These are phyloP conservation scores for Saccostrea glomerata DNA, from an alignment of 1,140 invertebrate species.

Conservation along the genomic window DNA sequence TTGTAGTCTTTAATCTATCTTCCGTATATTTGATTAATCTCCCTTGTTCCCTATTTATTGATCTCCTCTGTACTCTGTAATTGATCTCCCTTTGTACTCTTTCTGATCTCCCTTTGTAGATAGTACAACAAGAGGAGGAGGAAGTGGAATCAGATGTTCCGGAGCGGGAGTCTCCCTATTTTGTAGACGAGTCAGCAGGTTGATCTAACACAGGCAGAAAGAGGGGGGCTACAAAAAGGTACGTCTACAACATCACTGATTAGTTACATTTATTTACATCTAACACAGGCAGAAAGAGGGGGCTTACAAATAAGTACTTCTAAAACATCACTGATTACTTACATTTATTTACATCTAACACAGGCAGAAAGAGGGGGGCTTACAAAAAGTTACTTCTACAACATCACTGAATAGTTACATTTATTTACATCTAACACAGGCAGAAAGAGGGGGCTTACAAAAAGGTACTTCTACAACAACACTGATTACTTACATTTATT, in stretches of 20 bases:
- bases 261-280: background rate
- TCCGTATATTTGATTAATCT: too few relatives aligned
- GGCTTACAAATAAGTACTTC: too few relatives aligned
- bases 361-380: conserved; percentile 46
- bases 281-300: conserved; percentile 44
- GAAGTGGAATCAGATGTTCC: conserved; percentile 36
- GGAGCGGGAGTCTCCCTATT: conserved; percentile 60
- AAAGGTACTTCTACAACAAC: too few relatives aligned
- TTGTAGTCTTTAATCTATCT: too few relatives aligned
- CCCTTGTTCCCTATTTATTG: too few relatives aligned
- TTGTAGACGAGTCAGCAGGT: conserved; percentile 45
- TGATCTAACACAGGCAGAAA: conserved; percentile 41
- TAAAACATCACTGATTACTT: background rate
- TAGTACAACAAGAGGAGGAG: conserved; percentile 45
- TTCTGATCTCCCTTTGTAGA: conserved; percentile 1
- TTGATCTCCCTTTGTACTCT: background rate
- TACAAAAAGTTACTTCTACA: too few relatives aligned
- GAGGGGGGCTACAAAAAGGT: conserved; percentile 47
- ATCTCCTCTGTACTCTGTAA: too few relatives aligned
- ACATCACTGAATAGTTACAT: background rate
- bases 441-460: too few relatives aligned
- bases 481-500: too few relatives aligned
- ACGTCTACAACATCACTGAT: background rate
- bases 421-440: background rate
- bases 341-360: conserved; percentile 8